Conservation (phyloP, 2,888 invertebrate species). For the Drepana falcataria region DNA sequence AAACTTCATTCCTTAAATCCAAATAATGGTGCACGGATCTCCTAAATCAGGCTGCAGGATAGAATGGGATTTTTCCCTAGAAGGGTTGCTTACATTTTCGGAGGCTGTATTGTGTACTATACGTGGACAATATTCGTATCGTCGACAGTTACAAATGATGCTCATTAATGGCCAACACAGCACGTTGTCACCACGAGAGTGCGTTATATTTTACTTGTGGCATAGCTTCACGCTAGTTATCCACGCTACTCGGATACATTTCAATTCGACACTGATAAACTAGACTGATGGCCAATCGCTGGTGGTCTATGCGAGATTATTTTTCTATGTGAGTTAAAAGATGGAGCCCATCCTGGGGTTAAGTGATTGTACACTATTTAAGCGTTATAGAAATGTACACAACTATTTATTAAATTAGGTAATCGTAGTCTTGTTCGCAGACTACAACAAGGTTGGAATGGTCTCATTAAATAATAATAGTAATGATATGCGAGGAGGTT, state of each 20-base stretch:
- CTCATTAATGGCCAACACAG: slow-evolving; percentile 16
- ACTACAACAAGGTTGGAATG: not conserved
- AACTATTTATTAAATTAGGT: too few species aligned
- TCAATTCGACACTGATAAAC: slow-evolving; percentile 14
- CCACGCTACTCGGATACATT: slow-evolving; percentile 20
- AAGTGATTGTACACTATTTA: too few species aligned
- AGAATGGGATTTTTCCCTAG: not conserved
- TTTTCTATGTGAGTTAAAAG: not conserved
- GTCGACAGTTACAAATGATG: slow-evolving; percentile 42
- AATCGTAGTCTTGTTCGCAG: too few species aligned
- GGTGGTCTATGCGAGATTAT: slow-evolving; percentile 30
- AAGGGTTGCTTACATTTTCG: slow-evolving; percentile 12
- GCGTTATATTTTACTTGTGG: slow-evolving; percentile 22
- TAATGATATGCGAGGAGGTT: slow-evolving; percentile 33
- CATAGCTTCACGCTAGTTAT: slow-evolving; percentile 33
- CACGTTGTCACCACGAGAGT: slow-evolving; percentile 24
- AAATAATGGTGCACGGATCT: not conserved
- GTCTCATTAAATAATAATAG: slow-evolving; percentile 28
- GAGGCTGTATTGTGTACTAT: slow-evolving; percentile 17
- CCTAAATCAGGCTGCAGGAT: slow-evolving; percentile 1
- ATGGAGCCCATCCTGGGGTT: too few species aligned
- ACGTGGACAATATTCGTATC: slow-evolving; percentile 33
- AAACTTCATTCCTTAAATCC: not conserved
- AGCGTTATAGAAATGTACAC: too few species aligned
- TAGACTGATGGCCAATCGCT: slow-evolving; percentile 24